Conservation (phyloP, 2,113 vertebrate genomes). For the Elephas maximus region DNA sequence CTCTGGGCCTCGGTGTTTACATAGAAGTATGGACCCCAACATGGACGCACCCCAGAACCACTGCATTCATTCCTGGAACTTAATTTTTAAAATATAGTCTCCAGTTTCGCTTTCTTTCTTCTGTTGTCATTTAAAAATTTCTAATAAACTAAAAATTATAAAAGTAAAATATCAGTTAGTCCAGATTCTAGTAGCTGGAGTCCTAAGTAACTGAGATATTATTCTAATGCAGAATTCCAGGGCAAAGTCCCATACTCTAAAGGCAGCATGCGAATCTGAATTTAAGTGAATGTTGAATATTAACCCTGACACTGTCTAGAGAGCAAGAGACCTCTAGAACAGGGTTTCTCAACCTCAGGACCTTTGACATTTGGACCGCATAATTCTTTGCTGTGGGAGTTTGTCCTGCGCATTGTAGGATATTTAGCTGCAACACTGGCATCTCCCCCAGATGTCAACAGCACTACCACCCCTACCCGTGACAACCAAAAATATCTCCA, state of each 20-base stretch:
- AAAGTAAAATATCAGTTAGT: background rate
- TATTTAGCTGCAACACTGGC: background rate
- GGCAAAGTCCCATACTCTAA: slow-evolving; percentile 66
- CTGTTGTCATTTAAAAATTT: background rate
- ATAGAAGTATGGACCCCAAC: rapidly evolving
- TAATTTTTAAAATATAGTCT: background rate
- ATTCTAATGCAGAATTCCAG: slow-evolving; percentile 16
- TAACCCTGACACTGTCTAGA: slow-evolving; percentile 56
- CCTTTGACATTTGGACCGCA: background rate
- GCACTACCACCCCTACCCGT: background rate
- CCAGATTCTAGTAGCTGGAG: background rate
- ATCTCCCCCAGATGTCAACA: background rate
- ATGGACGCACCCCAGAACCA: too few relatives aligned
- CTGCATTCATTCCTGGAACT: background rate
- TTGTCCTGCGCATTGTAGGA: background rate
- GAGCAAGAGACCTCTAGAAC: background rate
- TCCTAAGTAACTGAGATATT: background rate
- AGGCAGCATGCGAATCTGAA: slow-evolving; percentile 57
- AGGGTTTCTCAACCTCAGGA: slow-evolving; percentile 49
- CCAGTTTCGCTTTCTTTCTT: background rate
- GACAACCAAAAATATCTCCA: background rate
- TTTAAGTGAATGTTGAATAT: slow-evolving; percentile 74
- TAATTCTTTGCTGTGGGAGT: background rate
- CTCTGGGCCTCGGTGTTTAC: background rate
- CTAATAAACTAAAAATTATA: background rate